Evolutionary conservation across 2,797 vertebrate genomes (phyloP), one percentile per base, ranked within the genome.

Genomic region (Nyctalus aviator): DNA sequence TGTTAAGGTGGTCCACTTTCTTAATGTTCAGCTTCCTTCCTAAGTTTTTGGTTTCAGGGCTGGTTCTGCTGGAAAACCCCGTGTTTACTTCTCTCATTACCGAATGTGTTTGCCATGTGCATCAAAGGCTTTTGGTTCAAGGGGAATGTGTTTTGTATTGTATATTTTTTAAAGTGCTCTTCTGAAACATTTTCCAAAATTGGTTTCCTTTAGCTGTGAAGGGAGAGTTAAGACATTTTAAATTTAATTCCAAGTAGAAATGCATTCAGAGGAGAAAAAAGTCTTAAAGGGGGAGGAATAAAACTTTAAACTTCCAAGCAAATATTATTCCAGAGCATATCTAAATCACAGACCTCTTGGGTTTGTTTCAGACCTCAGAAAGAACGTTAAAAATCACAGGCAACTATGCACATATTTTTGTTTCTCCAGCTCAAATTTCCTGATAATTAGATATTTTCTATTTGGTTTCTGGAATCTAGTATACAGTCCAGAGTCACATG

Each of bases 21-120:
- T 96, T 93, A 93, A 83, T 75, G 73, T 79, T 89, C 85, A 88
- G 69, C 90, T 97, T 97, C 95, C 96, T 97, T 96, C 92, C 96
- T 89, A 92, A 95, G 93, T 96, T 97, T 95, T 95, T 95, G 84
- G 92, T 96, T 97, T 97, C 94, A 68, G 71, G 46, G 88, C 62
- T 69, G 48, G 46, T 92, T 83, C 88, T 94, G 59, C 72, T 95
- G 82, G 66, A 95, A 94, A 94, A n/a, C 18, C 41, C 37, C 57
- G 25, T 94, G 79, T 96, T 97, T 93, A 93, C 78, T 71, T 95
- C 96, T 97, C 76, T 89, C 57, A 9, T 96, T 97, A 86, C 92
- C 82, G 81, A 78, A 62, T 30, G 30, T 59, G 73, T 55, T 87
- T 92, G 83, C 71, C 91, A 72, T 27, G 27, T 53, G 12, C 23